Evolutionary conservation across 1,140 invertebrate genomes (phyloP).

Genomic region (Pectinophora gossypiella): DNA sequence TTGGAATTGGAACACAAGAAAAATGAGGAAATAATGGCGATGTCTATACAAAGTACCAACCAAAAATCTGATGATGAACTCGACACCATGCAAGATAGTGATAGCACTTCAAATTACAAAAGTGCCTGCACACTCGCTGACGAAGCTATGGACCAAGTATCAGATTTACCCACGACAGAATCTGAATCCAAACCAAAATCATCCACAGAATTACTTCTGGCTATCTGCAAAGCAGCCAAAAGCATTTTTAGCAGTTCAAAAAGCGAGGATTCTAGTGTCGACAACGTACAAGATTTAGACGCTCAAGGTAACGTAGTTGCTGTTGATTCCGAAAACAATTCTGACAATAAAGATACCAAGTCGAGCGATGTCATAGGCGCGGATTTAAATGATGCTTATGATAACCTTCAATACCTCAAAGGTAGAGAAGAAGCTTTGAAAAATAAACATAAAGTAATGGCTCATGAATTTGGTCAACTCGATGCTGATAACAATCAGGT

Average conservation of each 20-base stretch:
- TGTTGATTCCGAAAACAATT: slow-evolving; percentile 26
- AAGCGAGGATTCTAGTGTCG: slow-evolving; percentile 24
- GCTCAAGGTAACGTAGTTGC: slow-evolving; percentile 55
- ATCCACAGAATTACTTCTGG: slow-evolving; percentile 42
- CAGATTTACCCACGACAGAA: slow-evolving; percentile 18
- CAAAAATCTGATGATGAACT: slow-evolving; percentile 37
- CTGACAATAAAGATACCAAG: slow-evolving; percentile 28
- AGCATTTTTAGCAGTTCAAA: slow-evolving; percentile 48
- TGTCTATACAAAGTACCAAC: slow-evolving; percentile 55
- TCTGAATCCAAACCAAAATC: slow-evolving; percentile 34
- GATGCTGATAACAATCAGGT: slow-evolving; percentile 54
- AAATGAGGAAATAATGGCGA: slow-evolving; percentile 56
- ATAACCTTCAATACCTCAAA: slow-evolving; percentile 46
- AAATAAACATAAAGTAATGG: slow-evolving; percentile 64
- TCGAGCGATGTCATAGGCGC: slow-evolving; percentile 56
- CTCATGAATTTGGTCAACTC: slow-evolving; percentile 53
- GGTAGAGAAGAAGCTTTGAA: slow-evolving; percentile 47
- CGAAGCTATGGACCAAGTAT: slow-evolving; percentile 12
- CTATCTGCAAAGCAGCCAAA: slow-evolving; percentile 49
- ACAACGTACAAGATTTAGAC: slow-evolving; percentile 53
- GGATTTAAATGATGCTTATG: slow-evolving; percentile 33
- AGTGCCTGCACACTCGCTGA: slow-evolving; percentile 11
- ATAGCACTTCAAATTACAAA: slow-evolving; percentile 13
- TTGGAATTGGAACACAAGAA: slow-evolving; percentile 64
- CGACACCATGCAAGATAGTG: slow-evolving; percentile 9